Percentiles rank a stretch among this genome's conserved stretches.
Conservation (phyloP, 2,113 vertebrate genomes). For the Bubo scandiacus region DNA sequence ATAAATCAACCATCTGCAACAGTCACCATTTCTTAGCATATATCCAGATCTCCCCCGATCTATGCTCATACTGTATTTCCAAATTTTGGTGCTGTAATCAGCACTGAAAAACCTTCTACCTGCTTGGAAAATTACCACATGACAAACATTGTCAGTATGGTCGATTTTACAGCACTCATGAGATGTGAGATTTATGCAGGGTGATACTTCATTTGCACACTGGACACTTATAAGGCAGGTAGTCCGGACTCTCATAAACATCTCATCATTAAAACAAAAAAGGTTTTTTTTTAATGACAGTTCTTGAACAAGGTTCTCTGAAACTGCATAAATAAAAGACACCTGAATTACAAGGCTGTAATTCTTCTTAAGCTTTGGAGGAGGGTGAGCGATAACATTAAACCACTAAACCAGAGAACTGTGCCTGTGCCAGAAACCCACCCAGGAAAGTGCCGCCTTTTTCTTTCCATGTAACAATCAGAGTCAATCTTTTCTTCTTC, state of each 20-base stretch:
- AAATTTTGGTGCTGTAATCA: neutral
- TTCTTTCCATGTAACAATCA: accelerated
- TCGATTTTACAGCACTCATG: accelerated
- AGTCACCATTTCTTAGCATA: neutral
- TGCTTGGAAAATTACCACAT: neutral
- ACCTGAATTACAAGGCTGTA: neutral
- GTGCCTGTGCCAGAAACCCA: neutral
- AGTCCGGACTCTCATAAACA: constrained; percentile 54
- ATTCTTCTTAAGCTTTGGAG: neutral
- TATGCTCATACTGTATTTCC: accelerated
- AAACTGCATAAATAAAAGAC: constrained; percentile 61
- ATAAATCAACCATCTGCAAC: neutral
- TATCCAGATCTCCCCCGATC: neutral
- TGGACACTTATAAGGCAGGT: constrained; percentile 27
- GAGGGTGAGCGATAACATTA: neutral
- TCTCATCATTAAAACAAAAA: constrained; percentile 45
- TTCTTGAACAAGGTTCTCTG: constrained; percentile 34
- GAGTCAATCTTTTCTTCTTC: neutral
- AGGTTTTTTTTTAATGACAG: constrained; percentile 19
- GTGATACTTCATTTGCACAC: constrained; percentile 35
- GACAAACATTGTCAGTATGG: neutral
- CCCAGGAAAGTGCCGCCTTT: neutral
- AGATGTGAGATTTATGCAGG: constrained; percentile 7
- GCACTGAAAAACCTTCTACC: neutral
- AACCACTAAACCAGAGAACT: neutral